These are phyloP conservation scores for Dione vanillae DNA, from an alignment of 2,888 invertebrate species.

Conservation along the genomic window DNA sequence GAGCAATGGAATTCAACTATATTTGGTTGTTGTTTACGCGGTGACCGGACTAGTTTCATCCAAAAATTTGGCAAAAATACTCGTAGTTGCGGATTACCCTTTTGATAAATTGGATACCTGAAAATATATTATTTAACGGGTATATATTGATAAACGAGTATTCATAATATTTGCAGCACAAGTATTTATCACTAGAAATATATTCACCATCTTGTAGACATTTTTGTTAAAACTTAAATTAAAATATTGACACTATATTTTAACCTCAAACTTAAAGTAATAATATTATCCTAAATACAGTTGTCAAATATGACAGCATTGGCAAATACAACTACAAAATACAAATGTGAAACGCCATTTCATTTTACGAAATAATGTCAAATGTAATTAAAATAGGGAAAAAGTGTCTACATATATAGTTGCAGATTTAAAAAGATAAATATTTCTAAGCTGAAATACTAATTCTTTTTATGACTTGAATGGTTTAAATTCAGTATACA, in stretches of 20 bases:
- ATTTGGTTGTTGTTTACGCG: conserved; percentile 88
- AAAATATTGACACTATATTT: neutral
- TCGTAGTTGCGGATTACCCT: conserved; percentile 96
- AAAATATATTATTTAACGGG: conserved; percentile 47
- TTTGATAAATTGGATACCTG: conserved; percentile 95
- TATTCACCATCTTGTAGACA: conserved; percentile 75
- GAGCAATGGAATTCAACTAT: conserved; percentile 95
- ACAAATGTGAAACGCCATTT: too few species aligned
- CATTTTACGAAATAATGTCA: too few species aligned
- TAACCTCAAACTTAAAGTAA: conserved; percentile 1
- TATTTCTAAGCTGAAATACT: too few species aligned
- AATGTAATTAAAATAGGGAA: too few species aligned
- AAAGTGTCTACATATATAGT: too few species aligned
- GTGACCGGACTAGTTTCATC: conserved; percentile 94
- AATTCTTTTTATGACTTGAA: too few species aligned
- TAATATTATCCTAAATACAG: conserved; percentile 3
- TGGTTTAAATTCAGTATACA: too few species aligned
- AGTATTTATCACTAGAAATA: neutral
- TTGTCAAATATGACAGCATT: neutral
- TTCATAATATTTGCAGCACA: neutral
- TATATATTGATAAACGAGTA: neutral
- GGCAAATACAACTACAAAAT: neutral
- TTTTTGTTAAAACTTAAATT: conserved; percentile 42
- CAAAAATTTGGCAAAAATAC: conserved; percentile 98
- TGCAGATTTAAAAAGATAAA: too few species aligned